These are phyloP conservation scores for Fabriciana adippe DNA, from an alignment of 2,888 invertebrate genomes.

Conservation along the genomic window DNA sequence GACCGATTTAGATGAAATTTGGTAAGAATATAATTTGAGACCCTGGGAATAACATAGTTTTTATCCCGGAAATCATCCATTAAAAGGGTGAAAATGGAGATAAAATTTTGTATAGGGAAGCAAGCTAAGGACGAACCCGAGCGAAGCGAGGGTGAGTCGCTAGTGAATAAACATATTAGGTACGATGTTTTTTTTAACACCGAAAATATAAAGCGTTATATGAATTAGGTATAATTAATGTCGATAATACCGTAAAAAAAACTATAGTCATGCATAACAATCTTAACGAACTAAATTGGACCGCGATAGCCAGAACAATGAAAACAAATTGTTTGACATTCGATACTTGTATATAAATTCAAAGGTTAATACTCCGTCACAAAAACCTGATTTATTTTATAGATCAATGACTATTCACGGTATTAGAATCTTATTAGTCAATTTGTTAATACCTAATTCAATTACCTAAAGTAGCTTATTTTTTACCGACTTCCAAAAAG, in stretches of 20 bases:
- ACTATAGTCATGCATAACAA: not conserved
- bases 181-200: too few relatives aligned
- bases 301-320: constrained; percentile 2
- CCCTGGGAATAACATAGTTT: too few relatives aligned
- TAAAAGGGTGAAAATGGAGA: too few relatives aligned
- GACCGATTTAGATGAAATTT: too few relatives aligned
- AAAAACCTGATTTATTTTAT: not conserved
- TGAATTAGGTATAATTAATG: too few relatives aligned
- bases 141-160: too few relatives aligned
- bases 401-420: not conserved
- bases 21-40: too few relatives aligned
- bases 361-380: constrained; percentile 1
- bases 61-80: too few relatives aligned
- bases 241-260: not conserved
- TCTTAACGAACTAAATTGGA: constrained; percentile 16
- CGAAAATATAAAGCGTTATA: too few relatives aligned
- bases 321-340: constrained; percentile 5
- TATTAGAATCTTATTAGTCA: not conserved
- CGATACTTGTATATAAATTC: not conserved
- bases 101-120: too few relatives aligned
- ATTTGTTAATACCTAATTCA: not conserved
- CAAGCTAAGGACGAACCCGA: too few relatives aligned
- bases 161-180: too few relatives aligned
- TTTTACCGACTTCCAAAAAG: not conserved
- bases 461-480: not conserved